Evolutionary conservation across 2,888 invertebrate species (phyloP), one percentile per base, ranked within the genome.

Genomic region (Lochmaea crataegi): DNA sequence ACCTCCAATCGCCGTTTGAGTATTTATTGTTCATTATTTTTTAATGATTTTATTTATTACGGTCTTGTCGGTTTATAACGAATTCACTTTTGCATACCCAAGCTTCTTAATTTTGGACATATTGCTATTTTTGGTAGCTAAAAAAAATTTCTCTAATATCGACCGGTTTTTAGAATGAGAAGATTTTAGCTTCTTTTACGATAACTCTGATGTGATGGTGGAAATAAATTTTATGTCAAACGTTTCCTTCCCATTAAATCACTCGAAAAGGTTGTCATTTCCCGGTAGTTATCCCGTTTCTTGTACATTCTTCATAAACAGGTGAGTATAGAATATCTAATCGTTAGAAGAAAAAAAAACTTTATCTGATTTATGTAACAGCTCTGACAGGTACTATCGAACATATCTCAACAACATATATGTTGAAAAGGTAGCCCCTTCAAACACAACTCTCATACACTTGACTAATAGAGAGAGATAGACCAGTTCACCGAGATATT

Each of bases 401-500:
- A 74, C 61, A 73, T 65, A 77, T 77, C 74, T 71, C 73, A 73
- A 74, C 76, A 75, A 73, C 64, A 48, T 60, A 42, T 70, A 73
- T 60, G 73, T 68, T 67, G 72, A 68, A 71, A 76, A 73, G 77
- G 75, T 76, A 76, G 76, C 75, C 72, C 68, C 60, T 75, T 73
- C 63, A 63, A 71, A 77, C 71, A 76, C 71, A 71, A 75, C 16
- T 66, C 16, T 66, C 16, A 66, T 74, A 73, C 79, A 74, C 76
- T 77, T 78, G 79, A 79, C 78, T 78, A 78, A 79, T 77, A 72
- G 74, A 77, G 74, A 77, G 73, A 41, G 38, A 60, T 61, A 61
- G 61, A 38, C 61, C 41, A 61, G 61, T 14, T 10, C 32, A 41
- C 57, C 4, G 5, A 12, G 22, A 22, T 22, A 12, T 26, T 51